Percentiles rank a stretch among this genome's conserved stretches.
Conservation (phyloP, 1,140 invertebrate species). For the Drosophila carrolli region DNA sequence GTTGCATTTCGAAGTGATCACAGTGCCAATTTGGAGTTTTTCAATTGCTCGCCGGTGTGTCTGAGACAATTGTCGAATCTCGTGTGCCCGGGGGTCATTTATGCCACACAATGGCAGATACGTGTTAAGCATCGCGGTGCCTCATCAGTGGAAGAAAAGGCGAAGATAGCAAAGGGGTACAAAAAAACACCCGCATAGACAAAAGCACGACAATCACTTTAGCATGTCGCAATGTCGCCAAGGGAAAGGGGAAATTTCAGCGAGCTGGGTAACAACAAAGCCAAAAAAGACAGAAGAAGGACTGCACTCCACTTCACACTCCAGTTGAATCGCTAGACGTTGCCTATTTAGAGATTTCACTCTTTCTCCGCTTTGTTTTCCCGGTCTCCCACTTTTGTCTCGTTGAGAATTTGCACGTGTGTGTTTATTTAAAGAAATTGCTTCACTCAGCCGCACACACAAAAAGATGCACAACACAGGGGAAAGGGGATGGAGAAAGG, state of each 20-base stretch:
- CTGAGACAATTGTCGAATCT: constrained; percentile 41
- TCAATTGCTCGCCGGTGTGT: constrained; percentile 48
- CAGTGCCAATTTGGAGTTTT: constrained; percentile 46
- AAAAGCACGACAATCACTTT: constrained; percentile 82
- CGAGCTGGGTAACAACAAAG: constrained; percentile 49
- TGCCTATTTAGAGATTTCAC: constrained; percentile 73
- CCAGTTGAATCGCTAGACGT: constrained; percentile 38
- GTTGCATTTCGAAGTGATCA: constrained; percentile 30
- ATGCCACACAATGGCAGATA: constrained; percentile 74
- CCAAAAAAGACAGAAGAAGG: constrained; percentile 39
- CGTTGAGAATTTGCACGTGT: constrained; percentile 70
- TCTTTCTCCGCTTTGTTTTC: constrained; percentile 34
- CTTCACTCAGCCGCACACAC: constrained; percentile 53
- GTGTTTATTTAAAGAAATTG: constrained; percentile 83
- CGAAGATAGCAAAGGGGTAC: constrained; percentile 31
- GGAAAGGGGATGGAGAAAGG: background rate
- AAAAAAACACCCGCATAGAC: constrained; percentile 48
- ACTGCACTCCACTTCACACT: constrained; percentile 48
- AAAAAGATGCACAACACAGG: constrained; percentile 20
- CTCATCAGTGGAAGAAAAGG: constrained; percentile 40
- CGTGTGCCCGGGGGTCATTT: constrained; percentile 60
- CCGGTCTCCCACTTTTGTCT: constrained; percentile 42
- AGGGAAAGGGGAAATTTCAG: constrained; percentile 6
- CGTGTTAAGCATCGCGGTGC: constrained; percentile 70
- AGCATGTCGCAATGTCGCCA: constrained; percentile 68